Base-by-base conservation (phyloP, 2,797 vertebrate genomes). In the Acrocephalus scirpaceus region DNA sequence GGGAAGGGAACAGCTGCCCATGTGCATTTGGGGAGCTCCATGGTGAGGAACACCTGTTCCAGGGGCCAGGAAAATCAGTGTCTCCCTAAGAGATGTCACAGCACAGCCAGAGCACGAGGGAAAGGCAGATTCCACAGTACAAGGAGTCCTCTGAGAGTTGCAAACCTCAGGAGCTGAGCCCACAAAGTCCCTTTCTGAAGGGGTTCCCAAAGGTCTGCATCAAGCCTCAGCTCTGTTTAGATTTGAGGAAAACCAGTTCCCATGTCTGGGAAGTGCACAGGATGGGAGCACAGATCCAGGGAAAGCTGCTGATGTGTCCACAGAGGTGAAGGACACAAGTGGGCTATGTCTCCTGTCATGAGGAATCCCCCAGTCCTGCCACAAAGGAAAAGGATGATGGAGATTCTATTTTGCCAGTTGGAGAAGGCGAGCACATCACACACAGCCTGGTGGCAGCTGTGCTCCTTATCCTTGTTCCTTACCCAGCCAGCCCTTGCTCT, bases 41-140 rank as follows among this genome's bases (percentile, higher is more conserved):
- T 0, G 29, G 40, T 3, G n/a, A 45, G 40, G 40, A 15, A 54
- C 5, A 22, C 12, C n/a, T 61, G 40, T 2, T 19, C n/a, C 5
- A 54, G 19, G 40, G 11, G 15, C 10, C 48, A 13, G 40, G n/a
- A 72, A 54, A 38, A 38, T 5, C 4, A 5, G 6, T 5, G 27
- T 22, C 9, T 21, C 3, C 38, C 21, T 11, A 20, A 32, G n/a
- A 71, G 18, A 18, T 12, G 40, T 7, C 40, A 20, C 53, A 71
- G 57, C 67, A 36, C 32, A 58, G 62, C 2, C 19, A 58, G 34
- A 22, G 34, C 38, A 30, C 27, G 3, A 36, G 78, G 47, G 54
- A 60, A 58, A 34, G 36, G 54, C 30, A 60, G 45, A 60, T 25
- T 13, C 13, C 54, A 34, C 0, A 50, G 45, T 25, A 42, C 30